phyloP scores from a whole-genome alignment of 2,888 invertebrate species.

The Phyllotreta cruciferae region DNA sequence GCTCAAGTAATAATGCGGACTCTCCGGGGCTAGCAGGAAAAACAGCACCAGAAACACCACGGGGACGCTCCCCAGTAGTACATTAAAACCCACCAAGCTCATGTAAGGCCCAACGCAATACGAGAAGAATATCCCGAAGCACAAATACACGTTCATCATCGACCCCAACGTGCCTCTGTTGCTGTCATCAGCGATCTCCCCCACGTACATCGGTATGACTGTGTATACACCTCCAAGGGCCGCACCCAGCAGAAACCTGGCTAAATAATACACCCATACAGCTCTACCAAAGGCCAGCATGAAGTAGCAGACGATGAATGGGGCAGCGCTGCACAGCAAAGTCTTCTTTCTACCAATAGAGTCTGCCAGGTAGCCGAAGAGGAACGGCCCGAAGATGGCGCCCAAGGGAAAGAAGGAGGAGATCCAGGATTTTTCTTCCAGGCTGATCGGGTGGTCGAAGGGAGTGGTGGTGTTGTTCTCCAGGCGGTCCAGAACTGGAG shows the following conservation, averaged over 20 bases:
- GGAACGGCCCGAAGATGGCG: conserved; percentile 67
- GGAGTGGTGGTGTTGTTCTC: conserved; percentile 53
- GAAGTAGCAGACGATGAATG: conserved; percentile 76
- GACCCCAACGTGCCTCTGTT: conserved; percentile 83
- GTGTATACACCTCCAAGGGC: conserved; percentile 76
- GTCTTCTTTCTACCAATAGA: conserved; percentile 72
- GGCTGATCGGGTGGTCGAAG: conserved; percentile 46
- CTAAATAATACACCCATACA: conserved; percentile 64
- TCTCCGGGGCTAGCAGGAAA: conserved; percentile 81
- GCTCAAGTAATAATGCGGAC: conserved; percentile 74
- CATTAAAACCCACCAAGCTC: conserved; percentile 68
- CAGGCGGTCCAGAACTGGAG: conserved; percentile 43
- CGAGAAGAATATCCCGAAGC: conserved; percentile 70
- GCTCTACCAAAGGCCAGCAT: conserved; percentile 66
- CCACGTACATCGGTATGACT: conserved; percentile 84
- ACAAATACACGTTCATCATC: conserved; percentile 77
- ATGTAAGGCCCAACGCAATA: conserved; percentile 78
- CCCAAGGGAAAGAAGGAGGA: conserved; percentile 59
- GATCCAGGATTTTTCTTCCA: conserved; percentile 61
- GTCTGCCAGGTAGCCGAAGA: conserved; percentile 72
- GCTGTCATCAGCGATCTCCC: conserved; percentile 82
- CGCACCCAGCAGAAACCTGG: conserved; percentile 68
- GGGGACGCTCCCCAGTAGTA: conserved; percentile 63
- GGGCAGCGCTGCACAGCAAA: conserved; percentile 65
- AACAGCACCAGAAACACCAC: conserved; percentile 64